These are phyloP conservation scores for Chaenocephalus aceratus DNA, from an alignment of 2,113 vertebrate species.

Conservation along the genomic window DNA sequence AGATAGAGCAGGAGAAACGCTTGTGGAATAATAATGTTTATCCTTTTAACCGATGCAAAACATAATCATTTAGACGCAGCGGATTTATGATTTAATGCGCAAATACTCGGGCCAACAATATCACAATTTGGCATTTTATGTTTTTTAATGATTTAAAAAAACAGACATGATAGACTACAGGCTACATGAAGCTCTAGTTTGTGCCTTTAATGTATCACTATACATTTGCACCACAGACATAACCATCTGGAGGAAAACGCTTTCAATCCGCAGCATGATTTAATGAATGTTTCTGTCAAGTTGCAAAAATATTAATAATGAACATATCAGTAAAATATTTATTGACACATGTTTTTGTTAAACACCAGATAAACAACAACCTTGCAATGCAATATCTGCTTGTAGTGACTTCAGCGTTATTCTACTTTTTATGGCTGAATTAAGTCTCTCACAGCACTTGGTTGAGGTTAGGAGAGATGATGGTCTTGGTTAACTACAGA, in stretches of 20 bases:
- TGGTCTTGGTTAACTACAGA: background rate
- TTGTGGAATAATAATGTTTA: constrained; percentile 8
- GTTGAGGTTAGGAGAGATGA: background rate
- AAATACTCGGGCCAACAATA: background rate
- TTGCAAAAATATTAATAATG: background rate
- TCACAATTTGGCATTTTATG: background rate
- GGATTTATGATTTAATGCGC: constrained; percentile 18
- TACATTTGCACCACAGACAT: background rate
- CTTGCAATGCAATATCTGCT: background rate
- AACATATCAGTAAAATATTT: background rate
- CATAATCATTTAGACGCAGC: background rate
- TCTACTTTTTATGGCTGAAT: background rate
- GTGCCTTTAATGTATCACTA: background rate
- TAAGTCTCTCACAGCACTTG: background rate
- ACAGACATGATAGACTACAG: background rate
- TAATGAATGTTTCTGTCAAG: too few relatives aligned
- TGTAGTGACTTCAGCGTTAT: background rate
- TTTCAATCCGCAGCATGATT: too few relatives aligned
- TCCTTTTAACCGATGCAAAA: background rate
- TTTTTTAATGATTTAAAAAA: background rate
- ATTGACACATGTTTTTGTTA: too few relatives aligned
- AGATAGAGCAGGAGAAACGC: constrained; percentile 1
- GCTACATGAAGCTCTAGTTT: background rate
- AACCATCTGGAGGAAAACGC: background rate
- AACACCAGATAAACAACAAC: background rate